Conservation (phyloP, 2,113 vertebrate species). For the Pitta sordida region DNA sequence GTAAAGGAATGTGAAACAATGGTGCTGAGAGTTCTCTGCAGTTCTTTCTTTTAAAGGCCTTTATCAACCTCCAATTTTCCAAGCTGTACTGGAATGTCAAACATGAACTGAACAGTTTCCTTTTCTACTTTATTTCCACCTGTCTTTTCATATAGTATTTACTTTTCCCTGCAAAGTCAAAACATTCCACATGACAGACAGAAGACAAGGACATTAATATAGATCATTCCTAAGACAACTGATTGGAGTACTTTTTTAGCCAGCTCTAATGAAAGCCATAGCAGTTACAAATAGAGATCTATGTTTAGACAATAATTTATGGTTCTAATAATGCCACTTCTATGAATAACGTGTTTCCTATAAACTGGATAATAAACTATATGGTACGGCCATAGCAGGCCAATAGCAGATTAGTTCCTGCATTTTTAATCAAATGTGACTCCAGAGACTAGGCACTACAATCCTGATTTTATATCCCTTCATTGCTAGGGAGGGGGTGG, state of each 20-base stretch:
- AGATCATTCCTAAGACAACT: constrained; percentile 2
- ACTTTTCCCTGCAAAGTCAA: neutral
- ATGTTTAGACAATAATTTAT: constrained; percentile 24
- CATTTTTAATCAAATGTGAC: constrained; percentile 52
- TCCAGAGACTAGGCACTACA: neutral
- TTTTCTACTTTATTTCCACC: neutral
- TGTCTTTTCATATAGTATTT: neutral
- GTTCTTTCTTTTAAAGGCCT: neutral
- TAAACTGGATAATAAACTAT: constrained; percentile 50
- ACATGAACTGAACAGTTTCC: neutral
- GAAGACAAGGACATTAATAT: constrained; percentile 25
- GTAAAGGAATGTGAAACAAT: neutral
- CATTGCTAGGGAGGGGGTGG: neutral
- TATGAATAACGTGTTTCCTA: constrained; percentile 57
- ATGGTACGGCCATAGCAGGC: neutral
- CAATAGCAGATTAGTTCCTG: neutral
- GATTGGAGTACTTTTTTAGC: neutral
- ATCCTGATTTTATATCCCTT: neutral
- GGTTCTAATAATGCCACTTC: constrained; percentile 50
- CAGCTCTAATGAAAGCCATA: constrained; percentile 17
- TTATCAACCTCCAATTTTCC: neutral
- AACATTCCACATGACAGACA: neutral
- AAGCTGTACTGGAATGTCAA: neutral
- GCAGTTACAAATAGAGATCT: neutral
- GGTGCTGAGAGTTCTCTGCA: neutral